A percentile compares a stretch with the other conserved stretches of the same genome.
Conservation (phyloP, 2,888 invertebrate species). For the Chaetogeoica ovagalla region DNA sequence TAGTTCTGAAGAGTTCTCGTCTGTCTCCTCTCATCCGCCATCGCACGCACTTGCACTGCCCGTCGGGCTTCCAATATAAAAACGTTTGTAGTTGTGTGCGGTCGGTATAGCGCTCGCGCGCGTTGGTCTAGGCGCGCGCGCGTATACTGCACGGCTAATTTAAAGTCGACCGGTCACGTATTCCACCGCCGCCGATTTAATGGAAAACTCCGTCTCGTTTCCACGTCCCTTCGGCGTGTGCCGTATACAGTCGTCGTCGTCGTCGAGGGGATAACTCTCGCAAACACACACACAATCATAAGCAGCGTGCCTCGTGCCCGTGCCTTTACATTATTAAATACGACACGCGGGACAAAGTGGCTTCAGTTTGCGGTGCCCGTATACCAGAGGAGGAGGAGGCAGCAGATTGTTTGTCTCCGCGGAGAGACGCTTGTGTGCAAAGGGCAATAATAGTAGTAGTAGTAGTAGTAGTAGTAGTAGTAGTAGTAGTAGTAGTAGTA, state of each 20-base stretch:
- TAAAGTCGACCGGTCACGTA: constrained; percentile 47
- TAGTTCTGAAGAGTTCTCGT: not conserved
- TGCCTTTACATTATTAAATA: not conserved
- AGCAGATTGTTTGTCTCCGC: too few species aligned
- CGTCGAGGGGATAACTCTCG: constrained; percentile 28
- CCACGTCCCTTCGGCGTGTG: not conserved
- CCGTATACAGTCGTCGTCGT: not conserved
- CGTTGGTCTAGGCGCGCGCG: not conserved
- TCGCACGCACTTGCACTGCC: too few species aligned
- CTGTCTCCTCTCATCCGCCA: not conserved
- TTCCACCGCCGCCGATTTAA: constrained; percentile 22
- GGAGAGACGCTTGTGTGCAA: too few species aligned
- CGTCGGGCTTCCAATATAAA: too few species aligned
- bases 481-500: too few species aligned
- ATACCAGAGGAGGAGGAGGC: too few species aligned
- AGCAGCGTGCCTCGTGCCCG: not conserved
- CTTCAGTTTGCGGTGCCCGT: not conserved
- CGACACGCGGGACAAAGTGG: not conserved
- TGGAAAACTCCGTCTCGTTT: constrained; percentile 41
- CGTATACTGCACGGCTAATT: constrained; percentile 25
- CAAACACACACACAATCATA: not conserved
- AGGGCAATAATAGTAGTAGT: too few species aligned
- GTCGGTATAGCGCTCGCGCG: too few species aligned
- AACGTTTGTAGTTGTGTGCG: too few species aligned
- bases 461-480: too few species aligned